Percentiles rank a stretch among this genome's conserved stretches.
phyloP scores from a whole-genome alignment of 2,888 invertebrate genomes.

The Sphaerophoria rueppellii region DNA sequence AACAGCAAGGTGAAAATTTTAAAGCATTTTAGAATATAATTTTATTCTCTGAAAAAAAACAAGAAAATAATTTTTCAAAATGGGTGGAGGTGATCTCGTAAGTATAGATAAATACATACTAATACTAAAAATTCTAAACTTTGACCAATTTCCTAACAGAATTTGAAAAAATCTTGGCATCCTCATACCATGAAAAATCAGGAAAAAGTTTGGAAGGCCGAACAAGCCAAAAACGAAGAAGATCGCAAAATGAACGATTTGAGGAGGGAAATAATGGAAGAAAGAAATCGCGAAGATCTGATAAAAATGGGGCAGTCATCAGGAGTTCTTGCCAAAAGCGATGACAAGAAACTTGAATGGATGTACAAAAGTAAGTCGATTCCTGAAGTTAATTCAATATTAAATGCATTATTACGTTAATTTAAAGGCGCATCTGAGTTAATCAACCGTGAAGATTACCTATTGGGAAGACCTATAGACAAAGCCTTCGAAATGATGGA shows the following conservation, averaged over 20 bases:
- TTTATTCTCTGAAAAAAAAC: background rate
- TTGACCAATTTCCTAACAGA: constrained; percentile 82
- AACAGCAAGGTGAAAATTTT: background rate
- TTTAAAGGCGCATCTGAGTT: constrained; percentile 78
- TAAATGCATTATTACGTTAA: background rate
- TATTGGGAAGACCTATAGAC: constrained; percentile 89
- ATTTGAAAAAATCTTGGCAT: constrained; percentile 91
- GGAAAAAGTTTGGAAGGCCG: constrained; percentile 90
- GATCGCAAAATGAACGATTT: constrained; percentile 87
- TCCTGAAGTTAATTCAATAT: background rate
- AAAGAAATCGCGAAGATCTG: constrained; percentile 87
- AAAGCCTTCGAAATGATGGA: constrained; percentile 88
- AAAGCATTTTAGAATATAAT: background rate
- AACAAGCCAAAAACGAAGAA: constrained; percentile 88
- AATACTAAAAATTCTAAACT: background rate
- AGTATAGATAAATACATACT: constrained; percentile 33
- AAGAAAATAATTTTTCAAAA: constrained; percentile 44
- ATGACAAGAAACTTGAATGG: constrained; percentile 89
- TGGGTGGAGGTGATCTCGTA: constrained; percentile 81
- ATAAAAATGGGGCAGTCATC: constrained; percentile 84
- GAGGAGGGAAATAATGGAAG: constrained; percentile 86
- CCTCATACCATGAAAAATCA: constrained; percentile 90
- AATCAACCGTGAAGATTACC: constrained; percentile 92
- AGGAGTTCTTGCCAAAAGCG: constrained; percentile 82
- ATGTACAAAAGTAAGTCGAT: constrained; percentile 88